Conservation (phyloP, 2,888 invertebrate species). For the Mimachlamys varia region DNA sequence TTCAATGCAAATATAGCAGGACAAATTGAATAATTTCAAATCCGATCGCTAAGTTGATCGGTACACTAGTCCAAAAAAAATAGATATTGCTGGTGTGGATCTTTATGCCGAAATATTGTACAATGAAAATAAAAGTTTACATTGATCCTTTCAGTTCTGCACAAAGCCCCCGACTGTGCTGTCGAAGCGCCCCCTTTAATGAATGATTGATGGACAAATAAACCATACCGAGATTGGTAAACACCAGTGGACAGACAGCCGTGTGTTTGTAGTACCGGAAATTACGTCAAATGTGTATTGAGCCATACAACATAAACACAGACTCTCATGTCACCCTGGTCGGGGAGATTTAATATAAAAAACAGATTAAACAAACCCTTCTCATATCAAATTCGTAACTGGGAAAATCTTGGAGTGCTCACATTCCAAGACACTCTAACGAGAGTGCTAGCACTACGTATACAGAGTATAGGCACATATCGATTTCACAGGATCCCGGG, state of each 20-base stretch:
- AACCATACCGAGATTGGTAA: neutral
- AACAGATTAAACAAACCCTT: neutral
- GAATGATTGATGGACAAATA: constrained; percentile 11
- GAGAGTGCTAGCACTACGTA: neutral
- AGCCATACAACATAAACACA: neutral
- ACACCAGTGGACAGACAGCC: neutral
- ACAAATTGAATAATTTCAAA: no score
- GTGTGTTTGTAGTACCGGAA: neutral
- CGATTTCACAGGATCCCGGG: neutral
- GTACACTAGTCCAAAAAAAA: no score
- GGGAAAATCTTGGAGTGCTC: neutral
- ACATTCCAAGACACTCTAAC: neutral
- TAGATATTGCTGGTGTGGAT: no score
- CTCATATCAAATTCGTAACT: neutral
- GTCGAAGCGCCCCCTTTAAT: neutral
- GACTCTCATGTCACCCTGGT: neutral
- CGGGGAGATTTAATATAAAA: neutral
- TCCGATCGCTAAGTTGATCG: no score
- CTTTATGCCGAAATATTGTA: no score
- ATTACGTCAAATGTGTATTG: constrained; percentile 32
- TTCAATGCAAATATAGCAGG: no score
- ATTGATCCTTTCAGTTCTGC: no score
- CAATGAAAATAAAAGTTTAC: no score
- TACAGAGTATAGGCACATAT: neutral
- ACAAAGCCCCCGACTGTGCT: neutral